phyloP scores from a whole-genome alignment of 2,888 invertebrate species.

The Adela reaumurella region DNA sequence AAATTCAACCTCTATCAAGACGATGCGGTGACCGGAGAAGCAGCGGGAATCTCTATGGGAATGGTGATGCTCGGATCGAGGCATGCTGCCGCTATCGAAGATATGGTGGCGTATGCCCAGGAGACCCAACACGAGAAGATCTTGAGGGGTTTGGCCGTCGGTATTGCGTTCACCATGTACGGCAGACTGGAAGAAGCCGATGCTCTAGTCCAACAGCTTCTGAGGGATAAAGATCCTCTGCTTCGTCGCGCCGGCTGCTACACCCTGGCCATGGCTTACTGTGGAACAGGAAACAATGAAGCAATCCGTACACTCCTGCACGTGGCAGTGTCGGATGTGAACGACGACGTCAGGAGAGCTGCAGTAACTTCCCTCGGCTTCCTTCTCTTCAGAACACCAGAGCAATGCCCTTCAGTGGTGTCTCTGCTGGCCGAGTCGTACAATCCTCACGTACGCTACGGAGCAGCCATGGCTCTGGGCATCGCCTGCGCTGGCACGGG shows the following conservation, averaged over 20 bases:
- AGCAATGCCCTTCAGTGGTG: slow-evolving; percentile 96
- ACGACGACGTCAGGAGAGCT: slow-evolving; percentile 96
- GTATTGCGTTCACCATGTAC: slow-evolving; percentile 95
- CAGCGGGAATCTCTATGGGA: slow-evolving; percentile 98
- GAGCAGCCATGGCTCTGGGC: slow-evolving; percentile 98
- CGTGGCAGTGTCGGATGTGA: slow-evolving; percentile 97
- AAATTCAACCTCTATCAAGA: slow-evolving; percentile 97
- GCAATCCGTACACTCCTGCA: slow-evolving; percentile 93
- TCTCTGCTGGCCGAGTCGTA: slow-evolving; percentile 96
- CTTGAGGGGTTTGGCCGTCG: slow-evolving; percentile 92
- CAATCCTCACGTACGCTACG: slow-evolving; percentile 98
- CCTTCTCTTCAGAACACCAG: slow-evolving; percentile 92
- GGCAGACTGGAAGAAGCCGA: slow-evolving; percentile 96
- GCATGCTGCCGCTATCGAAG: slow-evolving; percentile 82
- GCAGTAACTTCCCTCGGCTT: slow-evolving; percentile 99
- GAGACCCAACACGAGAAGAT: slow-evolving; percentile 99
- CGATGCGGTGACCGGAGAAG: slow-evolving; percentile 98
- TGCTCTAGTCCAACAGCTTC: slow-evolving; percentile 82
- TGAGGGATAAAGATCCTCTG: slow-evolving; percentile 92
- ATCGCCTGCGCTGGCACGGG: slow-evolving; percentile 99
- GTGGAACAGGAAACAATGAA: slow-evolving; percentile 96
- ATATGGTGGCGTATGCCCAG: slow-evolving; percentile 93
- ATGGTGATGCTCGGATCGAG: slow-evolving; percentile 98
- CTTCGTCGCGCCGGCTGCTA: slow-evolving; percentile 96
- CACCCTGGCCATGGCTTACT: slow-evolving; percentile 97